Conservation (phyloP, 2,888 invertebrate genomes). For the Spodoptera exigua region DNA sequence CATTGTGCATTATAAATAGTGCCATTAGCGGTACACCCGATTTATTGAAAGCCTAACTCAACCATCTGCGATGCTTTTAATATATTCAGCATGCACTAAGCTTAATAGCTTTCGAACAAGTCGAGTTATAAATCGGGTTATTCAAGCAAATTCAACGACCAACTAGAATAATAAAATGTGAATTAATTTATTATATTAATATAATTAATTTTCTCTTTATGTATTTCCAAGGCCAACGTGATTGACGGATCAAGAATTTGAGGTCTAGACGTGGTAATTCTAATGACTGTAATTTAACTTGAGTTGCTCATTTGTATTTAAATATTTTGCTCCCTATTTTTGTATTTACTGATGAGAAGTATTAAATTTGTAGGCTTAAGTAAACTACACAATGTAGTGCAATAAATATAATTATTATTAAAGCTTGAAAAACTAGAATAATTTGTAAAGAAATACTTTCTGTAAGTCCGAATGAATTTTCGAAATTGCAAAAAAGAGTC, state of each 20-base stretch:
- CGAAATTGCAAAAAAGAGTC: too few relatives aligned
- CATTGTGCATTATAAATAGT: constrained; percentile 12
- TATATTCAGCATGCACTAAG: constrained; percentile 50
- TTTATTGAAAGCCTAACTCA: constrained; percentile 28
- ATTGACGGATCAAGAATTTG: not conserved
- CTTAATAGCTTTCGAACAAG: constrained; percentile 41
- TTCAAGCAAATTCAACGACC: constrained; percentile 42
- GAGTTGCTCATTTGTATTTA: too few relatives aligned
- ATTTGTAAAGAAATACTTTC: too few relatives aligned
- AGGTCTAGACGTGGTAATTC: too few relatives aligned
- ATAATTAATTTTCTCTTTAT: constrained; percentile 16
- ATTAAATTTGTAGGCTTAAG: too few relatives aligned
- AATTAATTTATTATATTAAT: constrained; percentile 5
- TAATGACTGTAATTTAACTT: too few relatives aligned
- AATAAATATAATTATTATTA: too few relatives aligned
- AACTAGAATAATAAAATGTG: constrained; percentile 45
- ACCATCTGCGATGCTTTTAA: constrained; percentile 36
- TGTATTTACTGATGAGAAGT: too few relatives aligned
- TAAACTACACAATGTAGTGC: too few relatives aligned
- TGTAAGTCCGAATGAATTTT: too few relatives aligned
- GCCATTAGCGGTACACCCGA: constrained; percentile 16
- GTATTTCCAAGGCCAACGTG: constrained; percentile 11
- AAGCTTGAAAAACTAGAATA: too few relatives aligned
- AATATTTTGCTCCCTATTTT: too few relatives aligned
- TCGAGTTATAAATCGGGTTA: constrained; percentile 43